A percentile compares a stretch with the other conserved stretches of the same genome.
Evolutionary conservation across 2,797 vertebrate species (phyloP).

Genomic region (Oreochromis grahami): DNA sequence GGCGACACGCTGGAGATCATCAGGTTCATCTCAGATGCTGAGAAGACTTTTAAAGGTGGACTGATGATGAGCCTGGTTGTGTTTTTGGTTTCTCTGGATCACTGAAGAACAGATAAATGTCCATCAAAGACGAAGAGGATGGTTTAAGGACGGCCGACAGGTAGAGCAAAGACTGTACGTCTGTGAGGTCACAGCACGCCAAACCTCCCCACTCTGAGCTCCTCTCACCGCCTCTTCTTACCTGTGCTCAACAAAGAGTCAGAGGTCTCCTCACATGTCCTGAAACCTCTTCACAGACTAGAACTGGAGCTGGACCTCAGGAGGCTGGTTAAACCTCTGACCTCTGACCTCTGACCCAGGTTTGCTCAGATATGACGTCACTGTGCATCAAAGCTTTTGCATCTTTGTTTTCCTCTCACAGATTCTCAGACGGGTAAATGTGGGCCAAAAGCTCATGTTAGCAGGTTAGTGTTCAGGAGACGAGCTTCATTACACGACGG

Average conservation of each 20-base stretch:
- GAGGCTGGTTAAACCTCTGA: neutral
- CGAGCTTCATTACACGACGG: neutral
- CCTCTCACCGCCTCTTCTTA: neutral
- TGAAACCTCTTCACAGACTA: neutral
- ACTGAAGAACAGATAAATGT: neutral
- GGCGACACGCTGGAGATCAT: neutral
- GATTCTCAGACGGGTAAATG: neutral
- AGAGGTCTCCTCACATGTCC: neutral
- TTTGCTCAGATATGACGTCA: neutral
- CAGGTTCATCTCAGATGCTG: neutral
- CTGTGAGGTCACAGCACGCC: neutral
- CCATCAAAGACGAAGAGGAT: neutral
- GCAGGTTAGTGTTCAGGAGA: neutral
- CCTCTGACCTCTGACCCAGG: neutral
- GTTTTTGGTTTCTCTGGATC: neutral
- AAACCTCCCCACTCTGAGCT: neutral
- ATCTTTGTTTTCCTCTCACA: neutral
- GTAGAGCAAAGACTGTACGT: neutral
- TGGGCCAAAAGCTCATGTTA: neutral
- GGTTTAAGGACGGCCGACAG: neutral
- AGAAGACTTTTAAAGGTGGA: neutral
- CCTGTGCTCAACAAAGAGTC: neutral
- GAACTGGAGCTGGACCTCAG: neutral
- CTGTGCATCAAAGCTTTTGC: neutral
- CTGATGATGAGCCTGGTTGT: neutral